These are phyloP conservation scores for Camponotus vicinus DNA, from an alignment of 1,140 invertebrate genomes.

Conservation along the genomic window DNA sequence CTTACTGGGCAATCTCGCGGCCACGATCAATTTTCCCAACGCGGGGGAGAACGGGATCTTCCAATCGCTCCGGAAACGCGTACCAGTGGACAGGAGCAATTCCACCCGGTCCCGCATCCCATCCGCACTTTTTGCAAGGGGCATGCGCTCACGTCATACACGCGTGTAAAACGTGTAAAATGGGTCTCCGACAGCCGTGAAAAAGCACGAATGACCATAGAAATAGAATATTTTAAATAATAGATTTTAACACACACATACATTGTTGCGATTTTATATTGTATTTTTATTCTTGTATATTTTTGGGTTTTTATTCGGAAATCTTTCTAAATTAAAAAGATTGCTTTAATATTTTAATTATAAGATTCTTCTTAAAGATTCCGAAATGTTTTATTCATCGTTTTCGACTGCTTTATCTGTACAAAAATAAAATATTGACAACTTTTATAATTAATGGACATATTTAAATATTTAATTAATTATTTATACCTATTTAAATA, in stretches of 20 bases:
- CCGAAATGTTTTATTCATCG: no score
- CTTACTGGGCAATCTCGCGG: slow-evolving; percentile 65
- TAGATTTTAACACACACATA: no score
- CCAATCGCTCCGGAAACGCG: slow-evolving; percentile 54
- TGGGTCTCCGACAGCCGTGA: neutral
- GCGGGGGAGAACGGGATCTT: slow-evolving; percentile 57
- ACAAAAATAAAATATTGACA: neutral
- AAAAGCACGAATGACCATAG: neutral
- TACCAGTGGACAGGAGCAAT: slow-evolving; percentile 56
- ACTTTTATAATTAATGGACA: neutral
- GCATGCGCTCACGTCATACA: neutral
- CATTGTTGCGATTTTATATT: no score
- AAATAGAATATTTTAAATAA: neutral
- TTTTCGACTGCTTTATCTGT: neutral
- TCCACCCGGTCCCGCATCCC: slow-evolving; percentile 42
- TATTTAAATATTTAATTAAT: neutral
- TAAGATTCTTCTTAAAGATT: no score
- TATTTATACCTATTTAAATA: neutral
- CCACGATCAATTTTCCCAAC: slow-evolving; percentile 70
- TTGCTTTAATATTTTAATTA: no score
- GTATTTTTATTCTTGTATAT: no score
- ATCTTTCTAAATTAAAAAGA: no score
- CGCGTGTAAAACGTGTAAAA: neutral
- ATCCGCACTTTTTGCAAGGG: slow-evolving; percentile 9
- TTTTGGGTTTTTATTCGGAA: no score